phyloP scores from a whole-genome alignment of 2,113 vertebrate genomes.

The Psittacula cyanocephala region DNA sequence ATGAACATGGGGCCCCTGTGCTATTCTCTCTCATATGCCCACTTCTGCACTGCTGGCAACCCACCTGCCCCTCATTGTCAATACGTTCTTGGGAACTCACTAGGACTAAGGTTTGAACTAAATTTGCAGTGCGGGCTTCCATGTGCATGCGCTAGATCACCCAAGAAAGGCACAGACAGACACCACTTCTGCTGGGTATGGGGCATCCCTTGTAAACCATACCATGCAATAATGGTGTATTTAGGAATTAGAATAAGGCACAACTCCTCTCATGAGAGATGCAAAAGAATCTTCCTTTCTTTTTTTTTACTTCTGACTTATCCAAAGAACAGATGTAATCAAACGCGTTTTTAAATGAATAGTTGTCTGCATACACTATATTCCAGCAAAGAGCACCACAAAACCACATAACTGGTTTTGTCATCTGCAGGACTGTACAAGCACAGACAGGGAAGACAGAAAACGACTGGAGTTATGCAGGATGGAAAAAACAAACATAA shows the following conservation, averaged over 20 bases:
- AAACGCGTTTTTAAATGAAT: slow-evolving; percentile 1
- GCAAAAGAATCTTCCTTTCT: background rate
- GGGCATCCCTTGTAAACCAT: background rate
- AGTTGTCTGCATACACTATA: background rate
- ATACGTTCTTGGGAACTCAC: background rate
- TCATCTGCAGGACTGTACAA: slow-evolving; percentile 6
- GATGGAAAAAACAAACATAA: background rate
- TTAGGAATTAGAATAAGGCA: background rate
- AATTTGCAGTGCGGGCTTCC: background rate
- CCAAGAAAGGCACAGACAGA: background rate
- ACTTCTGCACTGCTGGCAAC: background rate
- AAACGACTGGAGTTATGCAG: background rate
- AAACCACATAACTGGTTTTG: slow-evolving; percentile 55
- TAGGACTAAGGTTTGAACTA: background rate
- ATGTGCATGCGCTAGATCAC: background rate
- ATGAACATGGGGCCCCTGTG: background rate
- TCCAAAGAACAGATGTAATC: background rate
- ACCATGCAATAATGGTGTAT: background rate
- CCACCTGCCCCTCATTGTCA: background rate
- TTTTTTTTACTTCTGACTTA: background rate
- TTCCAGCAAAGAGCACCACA: background rate
- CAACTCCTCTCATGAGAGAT: background rate
- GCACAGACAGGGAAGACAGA: background rate
- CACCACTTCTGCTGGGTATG: background rate
- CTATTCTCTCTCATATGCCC: background rate